A percentile compares a stretch with the other conserved stretches of the same genome.
Conservation (phyloP, 1,140 invertebrate genomes). For the Gryon sp. region DNA sequence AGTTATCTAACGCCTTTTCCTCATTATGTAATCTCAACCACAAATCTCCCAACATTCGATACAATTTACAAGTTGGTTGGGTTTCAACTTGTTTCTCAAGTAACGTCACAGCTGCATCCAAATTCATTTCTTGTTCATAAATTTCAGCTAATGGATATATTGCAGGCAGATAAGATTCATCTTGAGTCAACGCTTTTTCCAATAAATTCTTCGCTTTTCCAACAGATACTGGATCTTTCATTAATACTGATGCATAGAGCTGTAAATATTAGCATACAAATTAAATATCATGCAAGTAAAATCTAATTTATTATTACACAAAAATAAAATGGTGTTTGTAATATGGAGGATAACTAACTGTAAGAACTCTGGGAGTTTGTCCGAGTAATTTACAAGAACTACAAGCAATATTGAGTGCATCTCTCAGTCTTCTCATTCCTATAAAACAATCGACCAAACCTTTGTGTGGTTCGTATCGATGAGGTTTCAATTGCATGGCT, state of each 20-base stretch:
- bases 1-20: conserved; percentile 87
- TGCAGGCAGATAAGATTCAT: conserved; percentile 84
- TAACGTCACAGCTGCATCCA: conserved; percentile 81
- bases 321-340: conserved; percentile 17
- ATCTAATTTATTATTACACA: conserved; percentile 11
- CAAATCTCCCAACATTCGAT: conserved; percentile 86
- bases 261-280: conserved; percentile 72
- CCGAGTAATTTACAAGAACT: conserved; percentile 86
- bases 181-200: conserved; percentile 85
- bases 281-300: neutral
- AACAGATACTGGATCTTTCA: conserved; percentile 84
- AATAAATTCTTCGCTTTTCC: conserved; percentile 84
- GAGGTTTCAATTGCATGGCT: conserved; percentile 82
- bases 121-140: conserved; percentile 82
- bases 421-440: conserved; percentile 83
- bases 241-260: conserved; percentile 85
- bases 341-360: conserved; percentile 82
- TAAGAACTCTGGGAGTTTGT: conserved; percentile 84
- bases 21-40: conserved; percentile 81
- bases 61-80: conserved; percentile 83
- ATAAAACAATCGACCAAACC: conserved; percentile 87
- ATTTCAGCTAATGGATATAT: conserved; percentile 85
- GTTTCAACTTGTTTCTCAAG: conserved; percentile 83
- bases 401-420: conserved; percentile 85
- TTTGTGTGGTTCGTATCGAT: conserved; percentile 84